These are phyloP conservation scores for Brachionus calyciflorus DNA, from an alignment of 1,140 invertebrate genomes.

Conservation along the genomic window DNA sequence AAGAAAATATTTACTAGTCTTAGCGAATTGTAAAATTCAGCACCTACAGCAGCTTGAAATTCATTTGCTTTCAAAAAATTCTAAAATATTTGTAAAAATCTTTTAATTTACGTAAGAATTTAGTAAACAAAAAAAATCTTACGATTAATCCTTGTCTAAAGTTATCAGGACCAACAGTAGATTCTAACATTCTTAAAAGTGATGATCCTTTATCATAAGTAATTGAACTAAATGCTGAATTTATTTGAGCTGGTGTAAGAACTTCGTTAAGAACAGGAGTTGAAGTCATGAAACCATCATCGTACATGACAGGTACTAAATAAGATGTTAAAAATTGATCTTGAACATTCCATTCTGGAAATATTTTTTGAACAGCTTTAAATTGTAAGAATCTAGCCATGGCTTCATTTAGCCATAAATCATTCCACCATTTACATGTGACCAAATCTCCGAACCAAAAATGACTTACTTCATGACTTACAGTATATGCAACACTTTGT, in stretches of 20 bases:
- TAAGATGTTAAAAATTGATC: conserved; percentile 38
- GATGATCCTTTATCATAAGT: conserved; percentile 41
- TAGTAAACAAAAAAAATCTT: conserved; percentile 64
- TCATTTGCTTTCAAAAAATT: conserved; percentile 33
- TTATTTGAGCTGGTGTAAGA: conserved; percentile 35
- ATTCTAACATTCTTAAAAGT: conserved; percentile 36
- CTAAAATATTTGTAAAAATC: background rate
- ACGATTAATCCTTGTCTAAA: conserved; percentile 43
- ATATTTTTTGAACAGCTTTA: conserved; percentile 64
- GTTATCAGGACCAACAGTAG: conserved; percentile 10
- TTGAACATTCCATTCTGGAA: conserved; percentile 69
- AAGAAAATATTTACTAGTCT: background rate
- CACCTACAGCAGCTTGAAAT: background rate
- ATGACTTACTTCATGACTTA: conserved; percentile 80
- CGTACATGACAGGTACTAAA: conserved; percentile 44
- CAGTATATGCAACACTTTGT: conserved; percentile 80
- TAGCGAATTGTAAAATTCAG: conserved; percentile 35
- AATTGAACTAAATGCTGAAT: conserved; percentile 20
- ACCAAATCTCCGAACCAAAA: conserved; percentile 50
- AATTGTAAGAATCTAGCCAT: conserved; percentile 55
- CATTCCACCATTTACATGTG: conserved; percentile 52
- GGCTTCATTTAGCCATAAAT: conserved; percentile 58
- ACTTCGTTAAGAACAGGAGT: conserved; percentile 12
- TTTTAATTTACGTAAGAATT: background rate
- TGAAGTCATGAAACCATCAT: conserved; percentile 30